Evolutionary conservation across 2,888 invertebrate species (phyloP), one percentile per base, ranked within the genome.

Genomic region (Philonicus albiceps): DNA sequence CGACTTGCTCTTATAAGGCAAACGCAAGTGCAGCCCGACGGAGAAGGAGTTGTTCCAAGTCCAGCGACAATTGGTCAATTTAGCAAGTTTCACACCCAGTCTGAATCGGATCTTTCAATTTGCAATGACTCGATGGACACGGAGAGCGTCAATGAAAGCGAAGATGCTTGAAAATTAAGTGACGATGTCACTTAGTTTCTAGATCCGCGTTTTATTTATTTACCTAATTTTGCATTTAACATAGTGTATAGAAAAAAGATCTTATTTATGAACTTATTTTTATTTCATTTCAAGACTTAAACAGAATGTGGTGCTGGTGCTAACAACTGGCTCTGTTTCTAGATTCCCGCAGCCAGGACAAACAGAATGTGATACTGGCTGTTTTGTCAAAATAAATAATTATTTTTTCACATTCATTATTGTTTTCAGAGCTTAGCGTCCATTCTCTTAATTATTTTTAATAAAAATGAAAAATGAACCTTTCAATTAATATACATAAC

Each of bases 1-100:
- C 93, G 97, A 30, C 93, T 98, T 87, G 97, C 94, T 0, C 92
- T 94, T 0, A 90, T 92, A 49, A 90, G 92, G 2, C 92, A 92
- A 88, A 91, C 90, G 2, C 92, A 92, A 88, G 81, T 91, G 87
- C 91, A 91, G 0, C 4, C 87, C 13, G n/a, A 5, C 49, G 74
- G 78, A 13, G 76, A 78, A 30, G 30, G 55, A 1, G 88, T 87
- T 3, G 13, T 37, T 0, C 86, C 89, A 19, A 73, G 30, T 37
- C 55, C 75, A 37, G 2, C 53, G 16, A 53, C 27, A 19, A 53
- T 53, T 16, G 37, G 43, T 16, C 40, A 53, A 27, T 75, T 37
- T 43, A 78, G 72, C 83, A 72, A 86, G 53, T 85, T 86, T 8
- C 86, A 85, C 49, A 85, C 83, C 30, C 87, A 85, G 83, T 91